Base-by-base conservation (phyloP, 2,888 invertebrate species). In the Lepidocyrtinus sp. region DNA sequence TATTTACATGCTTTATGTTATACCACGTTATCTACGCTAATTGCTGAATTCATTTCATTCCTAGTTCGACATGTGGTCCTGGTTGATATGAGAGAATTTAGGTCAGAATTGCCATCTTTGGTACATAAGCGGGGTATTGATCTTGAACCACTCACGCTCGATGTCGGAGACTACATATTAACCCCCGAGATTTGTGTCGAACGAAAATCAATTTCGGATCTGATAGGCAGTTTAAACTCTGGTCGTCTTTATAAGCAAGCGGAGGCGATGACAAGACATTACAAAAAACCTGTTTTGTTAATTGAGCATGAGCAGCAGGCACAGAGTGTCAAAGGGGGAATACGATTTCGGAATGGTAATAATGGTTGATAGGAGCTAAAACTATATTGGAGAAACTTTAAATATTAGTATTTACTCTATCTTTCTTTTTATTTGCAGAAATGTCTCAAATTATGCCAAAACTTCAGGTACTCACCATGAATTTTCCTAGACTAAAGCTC, bases 21-120 rank as follows among this genome's bases (percentile, higher is more conserved):
- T 21, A 26, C 27, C 26, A 7, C 22, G 24, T 63, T 21, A 12
- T 63, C 24, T 22, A 17, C 9, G 17, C 9, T 7, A 5, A 17
- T 15, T 63, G 9, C 5, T 63, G 5, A 63, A 21, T 63, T 21
- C 12, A n/a, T n/a, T n/a, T n/a, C n/a, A 25, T 50, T 9, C 61
- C 17, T 65, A 83, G 83, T 72, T 61, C 75, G 62, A 7, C 84
- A 87, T 24, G 36, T 87, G 0, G 80, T 92, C 1, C 90, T 99
- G 85, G 98, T 99, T 15, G 99, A 99, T 89, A 96, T 98, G 94
- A 91, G 99, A 86, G 99, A 99, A 90, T 99, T 99, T 88, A 92
- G 98, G 50, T 97, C 98, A 74, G 98, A 99, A 89, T 90, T 99
- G 68, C 99, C 99, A 0, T 94, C 97, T 1, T 90, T 99, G 65